Conservation (phyloP, 2,797 vertebrate species). For the Mastacembelus armatus region DNA sequence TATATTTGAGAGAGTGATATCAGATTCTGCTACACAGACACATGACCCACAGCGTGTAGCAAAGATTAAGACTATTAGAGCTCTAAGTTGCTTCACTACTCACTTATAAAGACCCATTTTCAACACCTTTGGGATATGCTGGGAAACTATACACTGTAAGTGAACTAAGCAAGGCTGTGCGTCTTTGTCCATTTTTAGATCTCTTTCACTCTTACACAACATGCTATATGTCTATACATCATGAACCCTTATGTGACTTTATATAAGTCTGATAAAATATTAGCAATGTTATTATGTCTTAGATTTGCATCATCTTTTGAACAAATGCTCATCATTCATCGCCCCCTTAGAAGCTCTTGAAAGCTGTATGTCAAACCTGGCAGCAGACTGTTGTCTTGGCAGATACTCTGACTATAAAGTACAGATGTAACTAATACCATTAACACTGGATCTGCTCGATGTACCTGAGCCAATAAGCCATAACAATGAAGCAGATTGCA, state of each 20-base stretch:
- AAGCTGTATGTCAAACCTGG: not conserved
- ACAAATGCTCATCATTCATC: not conserved
- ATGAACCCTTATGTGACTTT: not conserved
- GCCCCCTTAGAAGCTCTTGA: not conserved
- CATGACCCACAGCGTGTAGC: no score
- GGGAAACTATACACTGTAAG: not conserved
- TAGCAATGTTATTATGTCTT: not conserved
- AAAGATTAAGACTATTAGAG: no score
- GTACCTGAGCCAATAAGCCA: slow-evolving; percentile 21
- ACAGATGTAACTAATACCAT: not conserved
- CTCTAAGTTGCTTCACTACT: slow-evolving; percentile 18
- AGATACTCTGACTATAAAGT: slow-evolving; percentile 18
- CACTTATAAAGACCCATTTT: not conserved
- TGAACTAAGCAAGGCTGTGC: not conserved
- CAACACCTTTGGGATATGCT: not conserved
- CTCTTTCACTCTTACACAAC: not conserved
- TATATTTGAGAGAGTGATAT: not conserved
- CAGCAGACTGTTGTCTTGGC: not conserved
- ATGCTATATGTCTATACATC: not conserved
- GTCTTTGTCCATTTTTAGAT: not conserved
- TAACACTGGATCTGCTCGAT: slow-evolving; percentile 14
- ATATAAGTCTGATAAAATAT: not conserved
- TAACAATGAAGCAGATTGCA: slow-evolving; percentile 2
- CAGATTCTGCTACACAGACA: not conserved
- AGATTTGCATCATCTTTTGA: not conserved